A percentile compares a stretch with the other conserved stretches of the same genome.
Conservation (phyloP, 2,888 invertebrate species). For the Dynastes hyllus region DNA sequence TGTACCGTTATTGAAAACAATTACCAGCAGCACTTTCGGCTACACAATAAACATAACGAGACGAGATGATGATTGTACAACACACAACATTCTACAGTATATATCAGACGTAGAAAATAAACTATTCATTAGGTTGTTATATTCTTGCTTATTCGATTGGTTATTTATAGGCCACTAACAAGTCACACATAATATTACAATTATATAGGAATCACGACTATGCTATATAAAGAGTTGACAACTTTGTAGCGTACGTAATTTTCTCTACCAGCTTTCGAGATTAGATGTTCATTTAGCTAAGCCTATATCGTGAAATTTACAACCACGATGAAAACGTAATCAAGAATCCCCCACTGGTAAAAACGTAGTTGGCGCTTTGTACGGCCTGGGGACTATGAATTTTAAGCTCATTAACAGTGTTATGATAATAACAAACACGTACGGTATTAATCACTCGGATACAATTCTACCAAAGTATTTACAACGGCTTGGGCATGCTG, state of each 20-base stretch:
- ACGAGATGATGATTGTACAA: slow-evolving; percentile 1
- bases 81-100: not conserved
- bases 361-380: slow-evolving; percentile 32
- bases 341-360: slow-evolving; percentile 48
- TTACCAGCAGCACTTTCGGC: slow-evolving; percentile 17
- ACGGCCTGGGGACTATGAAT: slow-evolving; percentile 42
- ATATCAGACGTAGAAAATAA: not conserved
- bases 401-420: slow-evolving; percentile 52
- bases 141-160: slow-evolving; percentile 9
- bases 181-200: slow-evolving; percentile 34
- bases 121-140: slow-evolving; percentile 1
- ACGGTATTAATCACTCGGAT: slow-evolving; percentile 46
- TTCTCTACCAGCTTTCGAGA: slow-evolving; percentile 9
- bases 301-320: slow-evolving; percentile 46
- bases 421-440: slow-evolving; percentile 46
- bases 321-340: slow-evolving; percentile 49
- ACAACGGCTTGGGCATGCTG: slow-evolving; percentile 13
- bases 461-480: slow-evolving; percentile 45
- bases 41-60: slow-evolving; percentile 6
- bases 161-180: slow-evolving; percentile 43
- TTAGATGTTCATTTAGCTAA: slow-evolving; percentile 40
- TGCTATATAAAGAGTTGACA: slow-evolving; percentile 34
- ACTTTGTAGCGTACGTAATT: slow-evolving; percentile 23
- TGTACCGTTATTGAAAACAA: slow-evolving; percentile 41
- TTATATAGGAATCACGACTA: slow-evolving; percentile 14